Evolutionary conservation across 2,888 invertebrate species (phyloP).

Genomic region (Odontocolon sp.): DNA sequence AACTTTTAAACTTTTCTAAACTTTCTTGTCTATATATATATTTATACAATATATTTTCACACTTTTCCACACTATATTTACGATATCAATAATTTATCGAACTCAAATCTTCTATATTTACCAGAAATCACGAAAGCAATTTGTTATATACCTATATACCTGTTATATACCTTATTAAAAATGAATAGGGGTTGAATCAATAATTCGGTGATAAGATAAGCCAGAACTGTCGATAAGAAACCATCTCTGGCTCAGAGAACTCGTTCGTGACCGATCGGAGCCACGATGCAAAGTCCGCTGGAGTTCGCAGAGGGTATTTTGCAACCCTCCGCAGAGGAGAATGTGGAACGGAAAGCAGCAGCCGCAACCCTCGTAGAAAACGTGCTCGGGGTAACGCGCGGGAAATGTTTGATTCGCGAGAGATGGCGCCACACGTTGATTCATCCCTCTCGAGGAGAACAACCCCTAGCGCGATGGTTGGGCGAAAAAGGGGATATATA

Average conservation of each 20-base stretch:
- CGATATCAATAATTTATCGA: no score
- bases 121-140: no score
- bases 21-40: no score
- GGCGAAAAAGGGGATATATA: slow-evolving; percentile 36
- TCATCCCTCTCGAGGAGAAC: slow-evolving; percentile 15
- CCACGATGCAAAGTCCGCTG: not conserved
- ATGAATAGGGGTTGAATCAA: no score
- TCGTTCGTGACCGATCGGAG: slow-evolving; percentile 34
- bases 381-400: not conserved
- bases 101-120: no score
- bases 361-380: slow-evolving; percentile 11
- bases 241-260: not conserved
- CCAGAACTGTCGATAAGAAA: slow-evolving; percentile 44
- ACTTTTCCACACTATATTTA: no score
- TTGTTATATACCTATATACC: no score
- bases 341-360: not conserved
- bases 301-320: not conserved
- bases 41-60: no score
- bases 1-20: no score
- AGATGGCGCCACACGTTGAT: slow-evolving; percentile 48
- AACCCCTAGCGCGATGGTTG: slow-evolving; percentile 27
- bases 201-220: not conserved
- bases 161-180: no score
- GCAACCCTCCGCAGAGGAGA: not conserved
- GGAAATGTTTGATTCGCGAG: not conserved